phyloP scores from a whole-genome alignment of 2,113 vertebrate species.

The Smithornis capensis region DNA sequence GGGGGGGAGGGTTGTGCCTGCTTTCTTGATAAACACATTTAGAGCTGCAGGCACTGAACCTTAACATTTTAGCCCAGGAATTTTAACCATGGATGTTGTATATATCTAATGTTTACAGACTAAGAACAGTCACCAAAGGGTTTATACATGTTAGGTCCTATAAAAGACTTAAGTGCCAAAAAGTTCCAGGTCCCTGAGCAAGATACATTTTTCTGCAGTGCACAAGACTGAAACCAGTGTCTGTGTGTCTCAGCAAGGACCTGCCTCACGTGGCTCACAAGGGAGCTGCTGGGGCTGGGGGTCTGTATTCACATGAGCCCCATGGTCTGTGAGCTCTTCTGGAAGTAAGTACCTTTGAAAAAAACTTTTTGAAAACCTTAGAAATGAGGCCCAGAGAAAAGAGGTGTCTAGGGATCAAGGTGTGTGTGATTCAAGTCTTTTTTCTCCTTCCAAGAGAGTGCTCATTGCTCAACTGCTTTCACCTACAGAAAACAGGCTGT shows the following conservation, averaged over 20 bases:
- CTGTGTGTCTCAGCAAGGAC: background rate
- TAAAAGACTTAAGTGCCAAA: background rate
- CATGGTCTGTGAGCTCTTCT: background rate
- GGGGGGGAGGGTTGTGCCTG: background rate
- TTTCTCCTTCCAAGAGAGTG: background rate
- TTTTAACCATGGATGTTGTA: background rate
- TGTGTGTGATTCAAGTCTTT: background rate
- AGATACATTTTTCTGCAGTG: background rate
- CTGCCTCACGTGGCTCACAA: background rate
- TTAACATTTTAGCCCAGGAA: background rate
- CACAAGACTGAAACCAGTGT: background rate
- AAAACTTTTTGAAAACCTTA: background rate
- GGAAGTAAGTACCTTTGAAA: background rate
- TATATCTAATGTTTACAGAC: background rate
- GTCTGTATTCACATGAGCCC: background rate
- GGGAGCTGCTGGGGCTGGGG: background rate
- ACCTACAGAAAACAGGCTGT: background rate
- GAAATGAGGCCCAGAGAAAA: background rate
- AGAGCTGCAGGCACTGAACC: background rate
- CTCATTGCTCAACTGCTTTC: background rate
- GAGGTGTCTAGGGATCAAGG: background rate
- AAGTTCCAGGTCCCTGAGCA: background rate
- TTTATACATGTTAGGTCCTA: background rate
- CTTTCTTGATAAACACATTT: background rate
- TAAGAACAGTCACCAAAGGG: background rate